Evolutionary conservation across 2,113 vertebrate genomes (phyloP), one percentile per base, ranked within the genome.

Genomic region (Forbesichthys agassizii): DNA sequence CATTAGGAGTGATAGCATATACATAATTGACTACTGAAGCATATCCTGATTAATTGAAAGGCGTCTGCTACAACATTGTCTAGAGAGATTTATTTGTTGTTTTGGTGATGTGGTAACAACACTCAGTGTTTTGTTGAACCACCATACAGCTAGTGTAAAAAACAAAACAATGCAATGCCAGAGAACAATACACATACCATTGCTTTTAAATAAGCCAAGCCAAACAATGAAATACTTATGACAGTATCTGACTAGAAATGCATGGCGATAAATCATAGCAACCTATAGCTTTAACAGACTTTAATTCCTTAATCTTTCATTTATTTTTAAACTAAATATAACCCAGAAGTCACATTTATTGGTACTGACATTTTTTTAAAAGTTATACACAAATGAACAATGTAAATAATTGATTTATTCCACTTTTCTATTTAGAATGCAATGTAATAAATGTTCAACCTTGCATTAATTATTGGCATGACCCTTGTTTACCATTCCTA

Each of bases 171-270:
- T 59, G 68, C 71, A 64, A 61, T 82, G 74, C 79, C 61, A 83
- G 77, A 79, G 71, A 84, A 86, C 74, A 78, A 78, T 48, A 64
- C 53, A 79, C 46, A 5, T 51, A 82, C 42, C 66, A 63, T 59
- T 67, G 78, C 67, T 84, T 87, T 66, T 69, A 68, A 84, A 88
- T 61, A 69, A 84, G 77, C 71, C 83, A 81, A 84, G 83, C 78
- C 79, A 81, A 77, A 86, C 77, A 78, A 68, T 81, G 53, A 86
- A 88, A 85, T 88, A 84, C 84, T 83, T 80, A 84, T 72, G 79
- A 90, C 80, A 85, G 80, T 81, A 81, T 89, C 57, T 74, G 65
- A 71, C 55, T 60, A 68, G 52, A 76, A 42, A 42, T 42, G 36
- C 36, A 42, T 42, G 36, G 36, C 36, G 7, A 42, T 42, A 42